Conservation (phyloP, 1,140 invertebrate species). For the Stegodyphus dumicola region DNA sequence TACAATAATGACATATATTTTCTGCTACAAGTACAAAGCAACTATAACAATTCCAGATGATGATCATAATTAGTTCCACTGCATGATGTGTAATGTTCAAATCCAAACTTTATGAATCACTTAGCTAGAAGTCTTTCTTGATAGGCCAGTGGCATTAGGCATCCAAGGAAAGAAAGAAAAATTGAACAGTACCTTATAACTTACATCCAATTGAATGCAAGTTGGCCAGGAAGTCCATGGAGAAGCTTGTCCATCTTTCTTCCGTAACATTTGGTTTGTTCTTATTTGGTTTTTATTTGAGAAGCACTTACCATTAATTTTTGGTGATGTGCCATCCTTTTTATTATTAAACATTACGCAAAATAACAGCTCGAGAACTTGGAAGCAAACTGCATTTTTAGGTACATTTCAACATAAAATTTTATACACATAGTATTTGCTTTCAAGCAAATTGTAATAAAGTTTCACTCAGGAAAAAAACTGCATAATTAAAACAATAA, state of each 20-base stretch:
- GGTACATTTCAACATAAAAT: not conserved
- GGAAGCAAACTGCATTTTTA: not conserved
- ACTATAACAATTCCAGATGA: no score
- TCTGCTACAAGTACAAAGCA: no score
- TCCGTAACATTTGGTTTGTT: not conserved
- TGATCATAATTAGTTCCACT: no score
- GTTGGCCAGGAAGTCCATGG: constrained; percentile 16
- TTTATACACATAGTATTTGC: not conserved
- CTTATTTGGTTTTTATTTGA: not conserved
- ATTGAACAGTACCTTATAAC: constrained; percentile 45
- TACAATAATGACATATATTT: no score
- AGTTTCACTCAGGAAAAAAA: not conserved
- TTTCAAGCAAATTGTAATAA: no score
- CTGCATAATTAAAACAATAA: constrained; percentile 39
- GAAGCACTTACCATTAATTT: not conserved
- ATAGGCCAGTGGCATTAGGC: constrained; percentile 28
- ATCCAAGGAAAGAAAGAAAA: constrained; percentile 13
- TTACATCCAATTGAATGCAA: constrained; percentile 46
- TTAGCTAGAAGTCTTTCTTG: no score
- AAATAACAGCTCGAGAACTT: not conserved
- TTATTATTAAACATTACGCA: not conserved
- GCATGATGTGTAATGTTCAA: no score
- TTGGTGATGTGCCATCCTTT: not conserved
- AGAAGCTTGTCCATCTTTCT: not conserved
- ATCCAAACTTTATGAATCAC: no score